These are phyloP conservation scores for Ammospiza nelsoni DNA, from an alignment of 2,113 vertebrate species.

Conservation along the genomic window DNA sequence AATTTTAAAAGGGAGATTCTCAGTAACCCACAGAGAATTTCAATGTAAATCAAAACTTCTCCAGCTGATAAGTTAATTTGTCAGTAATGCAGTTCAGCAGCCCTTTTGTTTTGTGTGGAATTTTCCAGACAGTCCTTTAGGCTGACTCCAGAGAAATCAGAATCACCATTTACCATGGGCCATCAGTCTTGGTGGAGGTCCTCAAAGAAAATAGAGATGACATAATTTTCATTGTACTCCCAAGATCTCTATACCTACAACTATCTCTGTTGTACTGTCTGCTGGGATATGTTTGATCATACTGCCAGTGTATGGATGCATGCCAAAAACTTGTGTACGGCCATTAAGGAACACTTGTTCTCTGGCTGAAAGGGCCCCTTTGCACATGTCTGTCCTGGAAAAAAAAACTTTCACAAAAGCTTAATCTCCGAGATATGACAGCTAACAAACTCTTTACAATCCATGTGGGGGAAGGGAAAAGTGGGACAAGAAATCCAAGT, in stretches of 20 bases:
- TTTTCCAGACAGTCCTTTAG: constrained; percentile 17
- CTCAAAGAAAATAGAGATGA: background rate
- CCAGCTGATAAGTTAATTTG: constrained; percentile 60
- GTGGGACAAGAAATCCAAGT: background rate
- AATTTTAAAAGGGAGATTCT: constrained; percentile 44
- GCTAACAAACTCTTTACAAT: constrained; percentile 45
- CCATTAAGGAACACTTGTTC: constrained; percentile 56
- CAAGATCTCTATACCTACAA: constrained; percentile 9
- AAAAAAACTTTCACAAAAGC: constrained; percentile 5
- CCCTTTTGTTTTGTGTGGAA: background rate
- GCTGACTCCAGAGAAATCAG: constrained; percentile 8
- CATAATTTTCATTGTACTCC: background rate
- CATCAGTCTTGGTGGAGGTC: background rate
- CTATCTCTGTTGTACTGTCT: constrained; percentile 23
- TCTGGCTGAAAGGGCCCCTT: constrained; percentile 35
- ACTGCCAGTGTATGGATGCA: constrained; percentile 7
- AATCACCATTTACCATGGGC: background rate
- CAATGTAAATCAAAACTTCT: constrained; percentile 42
- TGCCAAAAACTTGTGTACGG: constrained; percentile 48
- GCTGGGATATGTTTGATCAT: constrained; percentile 21
- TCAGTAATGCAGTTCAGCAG: background rate
- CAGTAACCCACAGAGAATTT: constrained; percentile 13
- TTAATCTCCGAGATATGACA: constrained; percentile 56
- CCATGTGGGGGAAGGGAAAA: background rate
- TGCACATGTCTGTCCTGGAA: constrained; percentile 8